phyloP scores from a whole-genome alignment of 2,888 invertebrate genomes.

The Ophion ellenae region DNA sequence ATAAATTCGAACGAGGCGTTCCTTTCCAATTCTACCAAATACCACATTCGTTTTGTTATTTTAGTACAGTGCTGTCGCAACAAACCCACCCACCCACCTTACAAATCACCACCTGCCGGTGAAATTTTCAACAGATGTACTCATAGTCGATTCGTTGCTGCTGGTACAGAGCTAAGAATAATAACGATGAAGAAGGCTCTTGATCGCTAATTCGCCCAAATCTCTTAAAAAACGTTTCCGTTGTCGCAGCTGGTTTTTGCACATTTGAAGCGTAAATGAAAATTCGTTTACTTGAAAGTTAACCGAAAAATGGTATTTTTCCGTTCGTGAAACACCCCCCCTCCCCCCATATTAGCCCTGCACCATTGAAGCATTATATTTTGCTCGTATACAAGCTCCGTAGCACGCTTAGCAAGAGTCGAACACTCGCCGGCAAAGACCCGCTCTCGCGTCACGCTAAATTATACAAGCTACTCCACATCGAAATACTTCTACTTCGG shows the following conservation, averaged over 20 bases:
- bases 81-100: too few species aligned
- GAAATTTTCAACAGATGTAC: too few species aligned
- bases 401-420: neutral
- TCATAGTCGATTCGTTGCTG: too few species aligned
- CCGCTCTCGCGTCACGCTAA: conserved; percentile 18
- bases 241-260: too few species aligned
- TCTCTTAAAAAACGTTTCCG: too few species aligned
- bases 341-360: neutral
- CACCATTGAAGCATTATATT: conserved; percentile 2
- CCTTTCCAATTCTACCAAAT: neutral
- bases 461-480: neutral
- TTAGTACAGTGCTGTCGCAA: too few species aligned
- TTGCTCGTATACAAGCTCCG: neutral
- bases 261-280: neutral
- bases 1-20: neutral
- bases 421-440: conserved; percentile 12
- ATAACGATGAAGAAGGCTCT: too few species aligned
- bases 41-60: too few species aligned
- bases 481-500: neutral
- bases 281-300: neutral
- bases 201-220: too few species aligned
- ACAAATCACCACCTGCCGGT: too few species aligned
- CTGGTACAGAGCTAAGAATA: too few species aligned
- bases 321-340: neutral
- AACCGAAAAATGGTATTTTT: neutral